Evolutionary conservation across 2,113 vertebrate genomes (phyloP).

Genomic region (Xiphophorus maculatus): DNA sequence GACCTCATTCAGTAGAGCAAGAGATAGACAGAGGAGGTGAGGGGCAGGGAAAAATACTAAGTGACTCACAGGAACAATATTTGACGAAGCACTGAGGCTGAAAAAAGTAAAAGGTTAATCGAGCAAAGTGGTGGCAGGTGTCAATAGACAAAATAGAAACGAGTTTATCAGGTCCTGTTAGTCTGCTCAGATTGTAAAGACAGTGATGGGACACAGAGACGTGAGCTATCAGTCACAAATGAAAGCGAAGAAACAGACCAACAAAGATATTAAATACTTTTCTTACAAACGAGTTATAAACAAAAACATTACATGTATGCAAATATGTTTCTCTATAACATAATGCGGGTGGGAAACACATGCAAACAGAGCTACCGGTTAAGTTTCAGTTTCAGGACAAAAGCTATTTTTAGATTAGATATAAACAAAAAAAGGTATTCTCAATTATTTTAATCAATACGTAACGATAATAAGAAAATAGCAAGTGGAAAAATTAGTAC

Average conservation of each 20-base stretch:
- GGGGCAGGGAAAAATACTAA: conserved; percentile 3
- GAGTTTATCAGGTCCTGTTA: conserved; percentile 11
- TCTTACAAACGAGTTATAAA: not conserved
- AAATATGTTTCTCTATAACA: too few relatives aligned
- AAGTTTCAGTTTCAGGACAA: too few relatives aligned
- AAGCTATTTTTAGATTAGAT: not conserved
- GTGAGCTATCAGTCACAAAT: conserved; percentile 14
- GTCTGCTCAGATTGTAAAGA: conserved; percentile 12
- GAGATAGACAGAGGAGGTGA: not conserved
- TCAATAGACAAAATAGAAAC: not conserved
- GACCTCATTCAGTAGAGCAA: conserved; percentile 63
- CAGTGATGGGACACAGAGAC: conserved; percentile 30
- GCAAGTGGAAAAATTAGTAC: not conserved
- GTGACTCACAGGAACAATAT: conserved; percentile 39
- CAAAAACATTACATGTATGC: not conserved
- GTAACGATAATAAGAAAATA: not conserved
- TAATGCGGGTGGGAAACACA: too few relatives aligned
- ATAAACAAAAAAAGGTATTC: not conserved
- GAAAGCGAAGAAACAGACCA: not conserved
- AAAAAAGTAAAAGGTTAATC: not conserved
- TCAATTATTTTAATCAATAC: not conserved
- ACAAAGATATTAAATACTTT: not conserved
- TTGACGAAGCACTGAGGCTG: conserved; percentile 14
- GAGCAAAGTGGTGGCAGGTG: not conserved
- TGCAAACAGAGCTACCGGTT: too few relatives aligned